Base-by-base conservation (phyloP, 2,888 invertebrate genomes). In the Orgyia antiqua region DNA sequence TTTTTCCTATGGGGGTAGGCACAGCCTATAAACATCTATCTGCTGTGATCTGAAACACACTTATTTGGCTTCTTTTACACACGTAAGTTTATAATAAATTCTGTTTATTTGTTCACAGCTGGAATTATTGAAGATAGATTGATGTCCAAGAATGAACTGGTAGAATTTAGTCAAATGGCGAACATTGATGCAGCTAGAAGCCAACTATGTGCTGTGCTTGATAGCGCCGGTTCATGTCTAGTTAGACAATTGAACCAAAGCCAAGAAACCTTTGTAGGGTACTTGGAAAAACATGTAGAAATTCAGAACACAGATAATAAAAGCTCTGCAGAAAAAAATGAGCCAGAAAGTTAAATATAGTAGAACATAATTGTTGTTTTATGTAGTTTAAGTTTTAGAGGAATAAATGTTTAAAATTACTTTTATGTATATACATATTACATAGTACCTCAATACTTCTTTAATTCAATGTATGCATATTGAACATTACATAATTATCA, bases 41-140 rank as follows among this genome's bases (percentile, higher is more conserved):
- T n/a, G n/a, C n/a, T n/a, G n/a, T n/a, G n/a, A n/a, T n/a, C n/a
- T n/a, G n/a, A n/a, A n/a, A n/a, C n/a, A n/a, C n/a, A n/a, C n/a
- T n/a, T n/a, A n/a, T n/a, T n/a, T n/a, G n/a, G n/a, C n/a, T n/a
- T n/a, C n/a, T n/a, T n/a, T n/a, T n/a, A n/a, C n/a, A n/a, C n/a
- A n/a, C n/a, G n/a, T n/a, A n/a, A n/a, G n/a, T n/a, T n/a, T n/a
- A n/a, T n/a, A n/a, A n/a, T n/a, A n/a, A n/a, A n/a, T n/a, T n/a
- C n/a, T n/a, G n/a, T 24, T 5, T 11, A 4, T 5, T 11, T 5
- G 6, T 17, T 80, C 80, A 24, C 72, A 92, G 93, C 90, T 66
- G 94, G 91, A n/a, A 90, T 94, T 38, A 87, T 92, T 29, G 90
- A 95, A 53, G 90, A 91, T 26, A 87, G 82, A 34, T 68, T 94